Evolutionary conservation across 2,113 vertebrate genomes (phyloP).

Genomic region (Cryptomyrus ogoouensis): DNA sequence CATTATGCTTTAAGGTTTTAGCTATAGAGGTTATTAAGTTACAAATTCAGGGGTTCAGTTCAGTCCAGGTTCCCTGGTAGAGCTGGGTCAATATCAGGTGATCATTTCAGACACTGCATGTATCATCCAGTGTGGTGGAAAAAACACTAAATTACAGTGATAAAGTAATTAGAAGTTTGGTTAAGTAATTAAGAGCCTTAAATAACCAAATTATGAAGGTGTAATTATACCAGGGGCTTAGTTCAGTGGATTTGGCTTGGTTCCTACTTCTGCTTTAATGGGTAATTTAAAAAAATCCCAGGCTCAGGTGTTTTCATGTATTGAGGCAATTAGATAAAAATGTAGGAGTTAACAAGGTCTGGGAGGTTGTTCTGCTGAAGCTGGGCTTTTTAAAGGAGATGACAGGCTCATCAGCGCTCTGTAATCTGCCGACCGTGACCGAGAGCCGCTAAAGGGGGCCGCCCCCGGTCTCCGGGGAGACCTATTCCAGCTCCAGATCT

Average conservation of each 20-base stretch:
- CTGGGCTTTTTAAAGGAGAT: neutral
- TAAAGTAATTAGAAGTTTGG: neutral
- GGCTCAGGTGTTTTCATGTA: slow-evolving; percentile 6
- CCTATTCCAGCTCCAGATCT: neutral
- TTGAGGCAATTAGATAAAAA: slow-evolving; percentile 4
- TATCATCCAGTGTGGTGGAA: neutral
- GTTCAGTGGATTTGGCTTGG: neutral
- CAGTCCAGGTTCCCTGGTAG: neutral
- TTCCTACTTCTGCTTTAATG: neutral
- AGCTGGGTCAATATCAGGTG: neutral
- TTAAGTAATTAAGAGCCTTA: neutral
- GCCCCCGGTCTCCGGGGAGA: neutral
- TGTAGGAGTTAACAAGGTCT: slow-evolving; percentile 7
- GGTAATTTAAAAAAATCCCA: neutral
- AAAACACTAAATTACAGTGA: neutral
- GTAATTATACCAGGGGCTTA: neutral
- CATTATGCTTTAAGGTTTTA: neutral
- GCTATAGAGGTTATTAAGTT: neutral
- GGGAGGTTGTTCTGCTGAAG: neutral
- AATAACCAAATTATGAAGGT: neutral
- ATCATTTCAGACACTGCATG: neutral
- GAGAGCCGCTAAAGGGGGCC: neutral
- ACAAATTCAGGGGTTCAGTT: neutral
- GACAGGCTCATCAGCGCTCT: neutral
- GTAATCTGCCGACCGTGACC: neutral